phyloP scores from a whole-genome alignment of 2,113 vertebrate species.

The Cervus canadensis region DNA sequence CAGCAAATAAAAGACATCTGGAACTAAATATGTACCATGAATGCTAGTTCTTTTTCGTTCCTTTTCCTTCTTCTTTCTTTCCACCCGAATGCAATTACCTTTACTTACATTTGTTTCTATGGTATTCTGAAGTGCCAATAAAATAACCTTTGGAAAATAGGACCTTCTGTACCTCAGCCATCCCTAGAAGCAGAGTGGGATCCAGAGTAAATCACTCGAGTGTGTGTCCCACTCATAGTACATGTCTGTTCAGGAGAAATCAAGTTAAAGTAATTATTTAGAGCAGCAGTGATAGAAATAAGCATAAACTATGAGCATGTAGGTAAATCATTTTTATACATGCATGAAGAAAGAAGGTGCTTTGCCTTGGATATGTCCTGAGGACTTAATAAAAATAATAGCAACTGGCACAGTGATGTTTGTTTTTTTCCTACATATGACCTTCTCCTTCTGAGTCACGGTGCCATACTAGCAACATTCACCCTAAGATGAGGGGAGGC shows the following conservation, averaged over 20 bases:
- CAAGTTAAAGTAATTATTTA: not conserved
- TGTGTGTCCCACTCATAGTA: not conserved
- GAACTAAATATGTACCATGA: not conserved
- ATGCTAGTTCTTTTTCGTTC: not conserved
- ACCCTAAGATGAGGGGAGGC: not conserved
- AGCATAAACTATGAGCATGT: not conserved
- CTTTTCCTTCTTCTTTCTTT: not conserved
- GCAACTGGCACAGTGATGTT: not conserved
- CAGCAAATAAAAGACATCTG: constrained; percentile 8
- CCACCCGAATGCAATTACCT: not conserved
- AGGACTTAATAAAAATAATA: not conserved
- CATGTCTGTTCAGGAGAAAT: not conserved
- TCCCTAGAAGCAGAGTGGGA: not conserved
- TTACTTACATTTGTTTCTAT: not conserved
- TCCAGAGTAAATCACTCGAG: not conserved
- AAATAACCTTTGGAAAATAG: not conserved
- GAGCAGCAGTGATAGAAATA: not conserved
- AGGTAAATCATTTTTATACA: not conserved
- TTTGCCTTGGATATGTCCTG: not conserved
- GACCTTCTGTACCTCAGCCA: not conserved
- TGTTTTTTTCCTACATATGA: not conserved
- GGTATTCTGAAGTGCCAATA: not conserved
- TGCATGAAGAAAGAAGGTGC: not conserved
- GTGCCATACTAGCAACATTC: not conserved
- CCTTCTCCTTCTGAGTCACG: not conserved